These are phyloP conservation scores for Invenusta paracnida DNA, from an alignment of 2,888 invertebrate species.

Conservation along the genomic window DNA sequence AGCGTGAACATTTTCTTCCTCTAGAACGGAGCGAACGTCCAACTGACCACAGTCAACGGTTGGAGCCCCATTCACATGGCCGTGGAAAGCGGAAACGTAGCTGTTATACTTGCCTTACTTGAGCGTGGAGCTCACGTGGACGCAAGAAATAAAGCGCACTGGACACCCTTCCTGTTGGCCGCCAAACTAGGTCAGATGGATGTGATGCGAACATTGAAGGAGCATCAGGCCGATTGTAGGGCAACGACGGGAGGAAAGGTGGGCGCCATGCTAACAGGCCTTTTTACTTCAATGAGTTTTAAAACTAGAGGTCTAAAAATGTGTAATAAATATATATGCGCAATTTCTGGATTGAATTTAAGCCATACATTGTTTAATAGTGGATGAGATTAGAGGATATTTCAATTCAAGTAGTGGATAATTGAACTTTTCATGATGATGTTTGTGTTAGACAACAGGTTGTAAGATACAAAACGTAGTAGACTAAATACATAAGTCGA, in stretches of 20 bases:
- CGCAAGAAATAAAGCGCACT: neutral
- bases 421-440: too few species aligned
- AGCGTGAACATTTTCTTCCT: too few species aligned
- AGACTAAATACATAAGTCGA: too few species aligned
- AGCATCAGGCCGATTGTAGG: neutral
- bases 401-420: too few species aligned
- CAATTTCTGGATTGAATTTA: too few species aligned
- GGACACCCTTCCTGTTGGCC: conserved; percentile 28
- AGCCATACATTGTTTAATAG: too few species aligned
- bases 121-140: neutral
- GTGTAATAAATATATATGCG: too few species aligned
- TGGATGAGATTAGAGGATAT: too few species aligned
- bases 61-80: conserved; percentile 28
- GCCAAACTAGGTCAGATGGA: neutral
- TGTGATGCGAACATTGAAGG: neutral
- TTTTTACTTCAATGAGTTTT: too few species aligned
- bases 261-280: neutral
- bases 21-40: neutral
- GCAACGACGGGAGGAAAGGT: neutral
- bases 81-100: neutral
- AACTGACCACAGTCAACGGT: conserved; percentile 9
- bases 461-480: too few species aligned
- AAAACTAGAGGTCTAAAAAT: too few species aligned
- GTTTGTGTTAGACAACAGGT: too few species aligned
- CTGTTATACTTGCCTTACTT: neutral